A percentile compares a stretch with the other conserved stretches of the same genome.
These are phyloP conservation scores for Nannobrachium achirus DNA, from an alignment of 2,113 vertebrate species.

Conservation along the genomic window DNA sequence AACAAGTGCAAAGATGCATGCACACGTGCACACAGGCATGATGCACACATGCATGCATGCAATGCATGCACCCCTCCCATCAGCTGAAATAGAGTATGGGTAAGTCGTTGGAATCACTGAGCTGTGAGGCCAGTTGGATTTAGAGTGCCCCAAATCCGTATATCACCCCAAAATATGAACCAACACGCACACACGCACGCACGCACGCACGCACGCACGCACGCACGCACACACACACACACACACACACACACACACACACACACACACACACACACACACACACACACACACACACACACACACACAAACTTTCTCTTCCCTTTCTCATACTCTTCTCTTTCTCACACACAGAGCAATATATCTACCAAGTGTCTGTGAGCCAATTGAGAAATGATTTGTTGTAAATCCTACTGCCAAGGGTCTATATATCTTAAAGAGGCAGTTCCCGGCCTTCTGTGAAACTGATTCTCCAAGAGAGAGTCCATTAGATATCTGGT, in stretches of 20 bases:
- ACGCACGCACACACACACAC: slow-evolving; percentile 8
- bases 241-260: not conserved
- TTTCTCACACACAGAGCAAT: not conserved
- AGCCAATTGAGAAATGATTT: slow-evolving; percentile 39
- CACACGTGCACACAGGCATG: slow-evolving; percentile 4
- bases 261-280: not conserved
- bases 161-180: slow-evolving; percentile 46
- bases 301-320: no score
- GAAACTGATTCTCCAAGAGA: no score
- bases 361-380: slow-evolving; percentile 33
- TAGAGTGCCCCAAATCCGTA: slow-evolving; percentile 56
- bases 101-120: slow-evolving; percentile 33
- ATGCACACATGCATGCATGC: not conserved
- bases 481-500: no score
- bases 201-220: slow-evolving; percentile 15
- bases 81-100: not conserved
- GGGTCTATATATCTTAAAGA: slow-evolving; percentile 51
- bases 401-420: slow-evolving; percentile 37
- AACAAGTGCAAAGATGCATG: not conserved
- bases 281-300: no score
- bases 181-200: slow-evolving; percentile 5
- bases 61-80: not conserved
- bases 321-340: no score
- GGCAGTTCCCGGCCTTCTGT: not conserved
- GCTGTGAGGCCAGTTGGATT: slow-evolving; percentile 47